These are phyloP conservation scores for Catostomus latipinnis DNA, from an alignment of 2,797 vertebrate species.

Conservation along the genomic window DNA sequence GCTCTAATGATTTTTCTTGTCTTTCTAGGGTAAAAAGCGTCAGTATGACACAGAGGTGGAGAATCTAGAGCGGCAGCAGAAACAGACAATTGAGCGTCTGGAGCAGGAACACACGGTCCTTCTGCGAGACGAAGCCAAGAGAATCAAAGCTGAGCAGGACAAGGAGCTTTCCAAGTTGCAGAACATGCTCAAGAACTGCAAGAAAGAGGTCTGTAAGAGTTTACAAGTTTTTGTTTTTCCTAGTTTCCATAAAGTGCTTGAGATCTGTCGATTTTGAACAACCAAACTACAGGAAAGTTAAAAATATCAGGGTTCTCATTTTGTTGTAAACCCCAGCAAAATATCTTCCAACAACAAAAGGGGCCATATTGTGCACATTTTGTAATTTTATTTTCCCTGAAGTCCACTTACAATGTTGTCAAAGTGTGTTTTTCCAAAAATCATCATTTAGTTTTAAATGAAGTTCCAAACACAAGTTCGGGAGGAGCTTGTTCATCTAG, in stretches of 20 bases:
- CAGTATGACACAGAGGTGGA: constrained; percentile 99
- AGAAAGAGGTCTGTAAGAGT: constrained; percentile 87
- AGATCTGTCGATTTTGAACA: no score
- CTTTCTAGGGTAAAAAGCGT: constrained; percentile 89
- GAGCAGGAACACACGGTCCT: constrained; percentile 97
- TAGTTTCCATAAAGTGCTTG: not conserved
- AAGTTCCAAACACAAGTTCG: no score
- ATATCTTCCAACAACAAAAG: no score
- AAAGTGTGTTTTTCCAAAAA: no score
- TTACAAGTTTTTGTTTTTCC: not conserved
- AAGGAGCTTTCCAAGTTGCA: constrained; percentile 95
- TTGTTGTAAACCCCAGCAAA: no score
- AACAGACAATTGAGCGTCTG: constrained; percentile 95
- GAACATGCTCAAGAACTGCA: constrained; percentile 92
- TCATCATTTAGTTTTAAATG: no score
- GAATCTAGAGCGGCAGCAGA: constrained; percentile 96
- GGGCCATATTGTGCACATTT: no score
- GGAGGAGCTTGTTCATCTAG: no score
- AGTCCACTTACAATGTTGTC: no score
- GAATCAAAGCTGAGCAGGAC: constrained; percentile 97
- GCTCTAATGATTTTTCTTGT: not conserved
- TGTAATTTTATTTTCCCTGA: no score
- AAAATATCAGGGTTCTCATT: no score
- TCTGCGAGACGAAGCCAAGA: constrained; percentile 92
- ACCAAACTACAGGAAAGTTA: no score